These are phyloP conservation scores for Peromyscus nudipes DNA, from an alignment of 2,797 vertebrate species.

Conservation along the genomic window DNA sequence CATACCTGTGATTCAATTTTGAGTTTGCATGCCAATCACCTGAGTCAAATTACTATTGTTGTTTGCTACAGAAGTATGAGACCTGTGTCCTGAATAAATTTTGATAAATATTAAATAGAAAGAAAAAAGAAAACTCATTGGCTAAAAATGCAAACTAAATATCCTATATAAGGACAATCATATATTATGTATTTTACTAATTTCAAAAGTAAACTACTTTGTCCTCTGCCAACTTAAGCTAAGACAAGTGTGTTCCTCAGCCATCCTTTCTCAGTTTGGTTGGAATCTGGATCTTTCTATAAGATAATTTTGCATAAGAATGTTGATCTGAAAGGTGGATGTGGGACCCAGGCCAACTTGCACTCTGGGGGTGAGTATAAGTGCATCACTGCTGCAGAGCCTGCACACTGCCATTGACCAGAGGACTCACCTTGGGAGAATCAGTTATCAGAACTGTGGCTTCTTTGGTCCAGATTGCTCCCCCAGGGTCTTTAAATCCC, in stretches of 20 bases:
- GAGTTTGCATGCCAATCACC: background rate
- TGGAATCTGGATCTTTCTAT: background rate
- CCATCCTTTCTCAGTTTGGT: background rate
- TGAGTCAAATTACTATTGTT: background rate
- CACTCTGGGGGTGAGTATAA: background rate
- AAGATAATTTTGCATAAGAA: background rate
- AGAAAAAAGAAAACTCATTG: constrained; percentile 45
- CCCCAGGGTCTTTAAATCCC: background rate
- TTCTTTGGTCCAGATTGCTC: background rate
- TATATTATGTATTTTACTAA: constrained; percentile 3
- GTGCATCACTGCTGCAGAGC: background rate
- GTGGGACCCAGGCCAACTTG: background rate
- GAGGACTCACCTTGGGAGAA: background rate
- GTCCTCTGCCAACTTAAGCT: constrained; percentile 6
- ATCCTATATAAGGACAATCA: background rate
- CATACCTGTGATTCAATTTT: constrained; percentile 15
- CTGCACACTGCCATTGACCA: background rate
- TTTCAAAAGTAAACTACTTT: constrained; percentile 37
- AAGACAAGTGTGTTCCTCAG: constrained; percentile 17
- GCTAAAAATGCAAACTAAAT: constrained; percentile 26
- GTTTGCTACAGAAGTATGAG: background rate
- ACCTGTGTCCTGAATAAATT: background rate
- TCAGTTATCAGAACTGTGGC: background rate
- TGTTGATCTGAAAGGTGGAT: background rate
- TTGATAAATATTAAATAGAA: constrained; percentile 22